Conservation (phyloP, 2,888 invertebrate species). For the Congeria kusceri region DNA sequence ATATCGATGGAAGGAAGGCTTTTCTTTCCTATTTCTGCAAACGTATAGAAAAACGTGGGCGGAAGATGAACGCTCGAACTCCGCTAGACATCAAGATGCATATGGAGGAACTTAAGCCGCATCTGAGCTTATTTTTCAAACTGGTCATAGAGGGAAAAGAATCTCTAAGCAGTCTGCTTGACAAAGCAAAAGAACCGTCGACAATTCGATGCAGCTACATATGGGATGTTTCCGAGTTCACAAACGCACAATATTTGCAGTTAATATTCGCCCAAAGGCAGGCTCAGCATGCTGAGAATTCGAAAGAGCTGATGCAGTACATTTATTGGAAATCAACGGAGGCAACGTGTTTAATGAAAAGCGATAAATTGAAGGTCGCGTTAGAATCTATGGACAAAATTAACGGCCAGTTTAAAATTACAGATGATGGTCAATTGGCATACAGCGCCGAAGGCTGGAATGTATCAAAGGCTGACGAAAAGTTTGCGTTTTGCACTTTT, state of each 20-base stretch:
- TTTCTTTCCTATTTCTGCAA: too few relatives aligned
- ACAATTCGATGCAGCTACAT: background rate
- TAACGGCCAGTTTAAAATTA: too few relatives aligned
- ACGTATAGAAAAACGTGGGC: too few relatives aligned
- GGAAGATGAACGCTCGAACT: too few relatives aligned
- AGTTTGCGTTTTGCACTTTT: background rate
- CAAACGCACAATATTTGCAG: constrained; percentile 11
- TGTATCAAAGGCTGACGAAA: background rate
- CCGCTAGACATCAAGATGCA: too few relatives aligned
- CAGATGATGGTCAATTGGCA: too few relatives aligned
- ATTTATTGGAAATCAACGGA: constrained; percentile 44
- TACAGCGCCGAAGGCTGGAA: background rate
- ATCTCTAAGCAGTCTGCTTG: too few relatives aligned
- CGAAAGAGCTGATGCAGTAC: constrained; percentile 21
- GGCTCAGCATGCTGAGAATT: constrained; percentile 9
- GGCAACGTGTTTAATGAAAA: constrained; percentile 25
- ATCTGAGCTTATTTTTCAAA: background rate
- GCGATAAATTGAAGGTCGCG: constrained; percentile 18
- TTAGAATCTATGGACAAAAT: constrained; percentile 1
- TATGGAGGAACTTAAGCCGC: too few relatives aligned
- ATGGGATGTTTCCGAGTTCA: constrained; percentile 33
- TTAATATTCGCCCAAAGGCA: constrained; percentile 31
- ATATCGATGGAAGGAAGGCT: too few relatives aligned
- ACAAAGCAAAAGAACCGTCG: background rate
- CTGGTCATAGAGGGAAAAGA: background rate